A percentile compares a stretch with the other conserved stretches of the same genome.
Conservation (phyloP, 2,888 invertebrate species). For the Germaria angustata region DNA sequence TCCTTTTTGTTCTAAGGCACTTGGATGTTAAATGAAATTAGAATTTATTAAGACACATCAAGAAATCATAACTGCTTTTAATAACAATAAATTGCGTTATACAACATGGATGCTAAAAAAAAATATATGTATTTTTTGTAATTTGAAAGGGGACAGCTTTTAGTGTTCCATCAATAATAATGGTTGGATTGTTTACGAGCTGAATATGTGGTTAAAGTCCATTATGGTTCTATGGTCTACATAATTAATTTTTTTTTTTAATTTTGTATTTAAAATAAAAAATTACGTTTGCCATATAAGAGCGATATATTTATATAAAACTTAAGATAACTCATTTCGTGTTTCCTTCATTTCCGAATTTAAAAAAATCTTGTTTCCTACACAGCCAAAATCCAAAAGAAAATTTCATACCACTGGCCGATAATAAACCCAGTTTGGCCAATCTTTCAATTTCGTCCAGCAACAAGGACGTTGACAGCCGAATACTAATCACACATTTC, state of each 20-base stretch:
- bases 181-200: background rate
- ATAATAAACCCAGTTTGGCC: too few relatives aligned
- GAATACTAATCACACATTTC: too few relatives aligned
- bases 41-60: constrained; percentile 74
- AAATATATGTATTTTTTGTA: background rate
- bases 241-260: background rate
- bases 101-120: background rate
- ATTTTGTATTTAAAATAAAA: too few relatives aligned
- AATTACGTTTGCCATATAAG: too few relatives aligned
- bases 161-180: constrained; percentile 26
- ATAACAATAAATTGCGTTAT: constrained; percentile 51
- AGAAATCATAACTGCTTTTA: constrained; percentile 70
- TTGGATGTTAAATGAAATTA: constrained; percentile 78
- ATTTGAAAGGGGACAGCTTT: constrained; percentile 31
- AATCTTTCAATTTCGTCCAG: too few relatives aligned
- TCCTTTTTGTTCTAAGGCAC: constrained; percentile 69
- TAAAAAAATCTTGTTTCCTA: too few relatives aligned
- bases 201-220: constrained; percentile 5
- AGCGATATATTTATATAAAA: too few relatives aligned
- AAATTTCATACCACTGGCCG: too few relatives aligned
- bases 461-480: too few relatives aligned
- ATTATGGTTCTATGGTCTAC: background rate
- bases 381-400: too few relatives aligned
- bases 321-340: too few relatives aligned
- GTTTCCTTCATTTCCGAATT: too few relatives aligned